Base-by-base conservation (phyloP, 2,888 invertebrate species). In the Oscheius sp. region DNA sequence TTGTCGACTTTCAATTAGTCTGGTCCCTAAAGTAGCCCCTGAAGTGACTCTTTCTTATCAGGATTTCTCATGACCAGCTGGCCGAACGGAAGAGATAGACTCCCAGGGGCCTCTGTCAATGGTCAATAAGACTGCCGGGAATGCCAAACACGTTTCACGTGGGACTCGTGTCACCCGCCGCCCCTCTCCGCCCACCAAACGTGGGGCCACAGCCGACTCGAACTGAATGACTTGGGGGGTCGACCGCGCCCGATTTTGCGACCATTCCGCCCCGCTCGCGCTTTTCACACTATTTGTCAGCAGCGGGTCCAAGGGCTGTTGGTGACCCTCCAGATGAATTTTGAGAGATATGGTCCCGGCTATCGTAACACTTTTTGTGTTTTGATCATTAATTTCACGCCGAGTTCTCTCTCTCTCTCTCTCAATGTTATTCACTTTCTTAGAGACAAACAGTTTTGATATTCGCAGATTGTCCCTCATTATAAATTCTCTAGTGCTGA, bases 71-170 rank as follows among this genome's bases (percentile, higher is more conserved):
- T 15, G 8, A 12, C 27, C 4, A 29, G 25, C 23, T 20, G 10
- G 15, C 27, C 27, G 15, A 15, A n/a, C 27, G n/a, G 27, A 42
- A 20, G 42, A 20, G 42, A 20, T 4, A 42, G n/a, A 42, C 29
- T 27, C 2, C 27, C 42, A 15, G 15, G 42, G 25, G 20, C 52
- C 52, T 34, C 55, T 34, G 17, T 34, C 42, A 39, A 42, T 61
- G 61, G 61, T 61, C 61, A 61, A 61, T 61, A 61, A 61, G 61
- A 27, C 27, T 42, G n/a, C 45, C 42, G 61, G 29, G 61, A 61
- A 61, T 61, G 61, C 61, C 61, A 61, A 61, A 61, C 61, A 61
- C 61, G 61, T 61, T 61, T 61, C 61, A 61, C 61, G 61, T 61
- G 58, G 37, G n/a, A 12, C 12, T 39, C 42, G 61, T 61, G 42